Percentiles rank a stretch among this genome's conserved stretches.
These are phyloP conservation scores for Dicentrarchus labrax DNA, from an alignment of 2,113 vertebrate genomes.

Conservation along the genomic window DNA sequence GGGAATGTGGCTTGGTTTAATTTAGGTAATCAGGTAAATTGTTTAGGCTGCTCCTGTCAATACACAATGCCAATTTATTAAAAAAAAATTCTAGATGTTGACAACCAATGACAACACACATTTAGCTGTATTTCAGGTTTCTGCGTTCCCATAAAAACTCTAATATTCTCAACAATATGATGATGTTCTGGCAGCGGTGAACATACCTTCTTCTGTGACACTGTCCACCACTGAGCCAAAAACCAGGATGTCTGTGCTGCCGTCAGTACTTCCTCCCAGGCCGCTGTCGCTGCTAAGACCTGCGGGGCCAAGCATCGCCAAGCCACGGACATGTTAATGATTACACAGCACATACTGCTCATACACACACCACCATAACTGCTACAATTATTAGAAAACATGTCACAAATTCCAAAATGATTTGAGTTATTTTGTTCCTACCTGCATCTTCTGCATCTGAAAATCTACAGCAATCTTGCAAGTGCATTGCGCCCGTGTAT, in stretches of 20 bases:
- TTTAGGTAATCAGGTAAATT: too few relatives aligned
- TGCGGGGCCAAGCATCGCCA: constrained; percentile 87
- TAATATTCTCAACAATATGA: not conserved
- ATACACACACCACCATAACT: not conserved
- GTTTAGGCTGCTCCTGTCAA: not conserved
- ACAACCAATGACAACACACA: not conserved
- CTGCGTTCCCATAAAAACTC: not conserved
- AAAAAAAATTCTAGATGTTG: not conserved
- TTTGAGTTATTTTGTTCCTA: not conserved
- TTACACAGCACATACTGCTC: constrained; percentile 42
- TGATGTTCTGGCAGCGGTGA: not conserved
- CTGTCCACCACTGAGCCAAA: constrained; percentile 94
- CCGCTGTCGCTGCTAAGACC: constrained; percentile 99
- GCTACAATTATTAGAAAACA: not conserved
- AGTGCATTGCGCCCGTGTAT: not conserved
- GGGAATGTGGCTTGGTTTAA: not conserved
- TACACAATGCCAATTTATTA: not conserved
- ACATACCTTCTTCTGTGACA: constrained; percentile 93
- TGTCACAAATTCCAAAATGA: not conserved
- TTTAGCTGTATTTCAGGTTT: not conserved
- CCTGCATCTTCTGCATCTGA: not conserved
- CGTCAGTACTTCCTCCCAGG: constrained; percentile 94
- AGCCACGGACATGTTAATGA: constrained; percentile 85
- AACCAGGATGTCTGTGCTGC: constrained; percentile 94
- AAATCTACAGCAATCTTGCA: not conserved